Evolutionary conservation across 2,888 invertebrate species (phyloP).

Genomic region (Yponomeuta evonymella): DNA sequence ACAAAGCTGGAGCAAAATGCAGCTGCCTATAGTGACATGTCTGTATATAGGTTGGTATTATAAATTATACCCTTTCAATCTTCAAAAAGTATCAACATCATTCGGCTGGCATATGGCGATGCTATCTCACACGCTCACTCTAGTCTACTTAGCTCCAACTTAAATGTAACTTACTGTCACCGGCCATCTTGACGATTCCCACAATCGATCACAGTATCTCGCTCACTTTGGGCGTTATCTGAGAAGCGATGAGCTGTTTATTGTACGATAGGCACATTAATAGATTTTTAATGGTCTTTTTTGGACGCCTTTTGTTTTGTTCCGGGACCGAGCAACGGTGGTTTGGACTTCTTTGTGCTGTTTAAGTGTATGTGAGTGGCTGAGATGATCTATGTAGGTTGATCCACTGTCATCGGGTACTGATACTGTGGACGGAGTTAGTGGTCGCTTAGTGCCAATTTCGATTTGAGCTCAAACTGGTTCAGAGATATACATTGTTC

Average conservation of each 20-base stretch:
- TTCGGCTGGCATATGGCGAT: conserved; percentile 35
- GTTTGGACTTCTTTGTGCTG: neutral
- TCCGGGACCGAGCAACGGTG: conserved; percentile 15
- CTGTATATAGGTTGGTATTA: too few relatives aligned
- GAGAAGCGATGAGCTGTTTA: conserved; percentile 42
- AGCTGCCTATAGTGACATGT: too few relatives aligned
- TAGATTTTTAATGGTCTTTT: conserved; percentile 36
- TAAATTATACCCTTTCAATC: neutral
- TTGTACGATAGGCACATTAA: conserved; percentile 36
- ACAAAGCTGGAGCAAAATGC: too few relatives aligned
- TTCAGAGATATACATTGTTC: too few relatives aligned
- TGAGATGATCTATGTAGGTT: neutral
- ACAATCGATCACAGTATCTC: conserved; percentile 73
- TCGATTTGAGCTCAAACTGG: too few relatives aligned
- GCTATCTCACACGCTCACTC: conserved; percentile 57
- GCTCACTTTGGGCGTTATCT: conserved; percentile 62
- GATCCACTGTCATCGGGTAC: neutral
- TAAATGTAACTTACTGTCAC: conserved; percentile 65
- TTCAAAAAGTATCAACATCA: conserved; percentile 39
- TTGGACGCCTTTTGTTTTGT: conserved; percentile 22
- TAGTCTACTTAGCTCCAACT: conserved; percentile 46
- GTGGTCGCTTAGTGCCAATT: too few relatives aligned
- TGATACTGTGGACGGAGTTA: neutral
- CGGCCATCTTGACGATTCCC: conserved; percentile 51
- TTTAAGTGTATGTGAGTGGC: neutral